Evolutionary conservation across 2,113 vertebrate genomes (phyloP), one percentile per base, ranked within the genome.

Genomic region (Hemiscyllium ocellatum): DNA sequence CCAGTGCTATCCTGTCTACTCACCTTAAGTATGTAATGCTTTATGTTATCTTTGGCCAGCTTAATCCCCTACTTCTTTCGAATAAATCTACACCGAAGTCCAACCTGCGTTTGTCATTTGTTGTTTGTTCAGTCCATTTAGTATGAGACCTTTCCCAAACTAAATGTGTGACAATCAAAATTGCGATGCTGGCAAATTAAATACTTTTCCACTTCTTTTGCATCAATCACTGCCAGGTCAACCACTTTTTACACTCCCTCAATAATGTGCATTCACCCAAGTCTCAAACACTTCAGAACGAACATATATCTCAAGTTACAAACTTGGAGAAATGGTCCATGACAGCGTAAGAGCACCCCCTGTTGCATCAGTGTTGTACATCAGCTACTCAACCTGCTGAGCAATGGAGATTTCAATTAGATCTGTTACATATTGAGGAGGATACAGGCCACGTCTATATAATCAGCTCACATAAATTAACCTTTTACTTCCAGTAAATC

Each of bases 191-290:
- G 61, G n/a, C 37, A 33, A 93, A 93, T 93, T 37, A 66, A 93
- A 93, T 93, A 37, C 61, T 65, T 37, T 93, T 93, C 61, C 89
- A 93, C 61, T 20, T 37, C 42, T 91, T 37, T n/a, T 93, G 61
- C 56, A 93, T 93, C 89, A 93, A 93, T 93, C 89, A 93, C n/a
- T 93, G 61, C 61, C 89, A 37, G n/a, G 89, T 37, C 89, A 91
- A 93, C 61, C 56, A 93, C 89, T 66, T 93, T 93, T 66, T 93
- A 93, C 89, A 93, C 89, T 93, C 89, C 89, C 89, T 66, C 89
- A 93, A 66, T 93, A 66, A 93, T 93, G 89, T 66, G 89, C 89
- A 68, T 93, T 93, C 61, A 93, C 61, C 89, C 89, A 93, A 66
- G 89, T n/a, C 56, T 66, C 89, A 93, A n/a, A 93, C 89, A 93